Base-by-base conservation (phyloP, 2,888 invertebrate genomes). In the Papilio protenor region DNA sequence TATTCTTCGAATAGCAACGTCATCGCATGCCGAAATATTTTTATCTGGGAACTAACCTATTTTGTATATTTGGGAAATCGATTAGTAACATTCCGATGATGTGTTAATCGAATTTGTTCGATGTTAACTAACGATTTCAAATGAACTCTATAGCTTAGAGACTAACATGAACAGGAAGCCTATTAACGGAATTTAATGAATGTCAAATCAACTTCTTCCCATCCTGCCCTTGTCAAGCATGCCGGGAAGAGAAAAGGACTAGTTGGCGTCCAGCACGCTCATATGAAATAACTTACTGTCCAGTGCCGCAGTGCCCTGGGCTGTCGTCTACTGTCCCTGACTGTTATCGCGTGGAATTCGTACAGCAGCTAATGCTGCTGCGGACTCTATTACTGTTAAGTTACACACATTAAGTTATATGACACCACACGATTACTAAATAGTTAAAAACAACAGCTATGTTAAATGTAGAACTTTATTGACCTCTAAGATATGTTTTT, bases 1-100 rank as follows among this genome's bases (percentile, higher is more conserved):
- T 52, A 70, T 66, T 69, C 55, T 55, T 66, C 16, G 69, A 70
- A 55, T 55, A 57, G 45, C 55, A 49, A 59, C 12, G 40, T 2
- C 49, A 47, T 73, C 33, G 47, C 4, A 0, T 33, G 69, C 27
- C 21, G 21, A 57, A 21, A 27, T 47, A 45, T 73, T 57, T 73
- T 57, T 73, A 40, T 57, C 12, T 45, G 16, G 12, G 23, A 45
- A 40, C 45, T 61, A 61, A 57, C 45, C 21, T 21, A 33, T 59
- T 61, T 14, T 23, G 23, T n/a, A 61, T 40, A 73, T 73, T 73
- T 45, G 12, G 45, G 1, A 14, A 23, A 59, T 73, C 45, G 71
- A 71, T 71, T 71, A 27, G 16, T 23, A 49, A 71, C 4, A 49
- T 71, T 71, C 49, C 52, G 49, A 49, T 71, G 23, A 23, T 6